Evolutionary conservation across 1,140 invertebrate genomes (phyloP).

Genomic region (Drosophila murphyi): DNA sequence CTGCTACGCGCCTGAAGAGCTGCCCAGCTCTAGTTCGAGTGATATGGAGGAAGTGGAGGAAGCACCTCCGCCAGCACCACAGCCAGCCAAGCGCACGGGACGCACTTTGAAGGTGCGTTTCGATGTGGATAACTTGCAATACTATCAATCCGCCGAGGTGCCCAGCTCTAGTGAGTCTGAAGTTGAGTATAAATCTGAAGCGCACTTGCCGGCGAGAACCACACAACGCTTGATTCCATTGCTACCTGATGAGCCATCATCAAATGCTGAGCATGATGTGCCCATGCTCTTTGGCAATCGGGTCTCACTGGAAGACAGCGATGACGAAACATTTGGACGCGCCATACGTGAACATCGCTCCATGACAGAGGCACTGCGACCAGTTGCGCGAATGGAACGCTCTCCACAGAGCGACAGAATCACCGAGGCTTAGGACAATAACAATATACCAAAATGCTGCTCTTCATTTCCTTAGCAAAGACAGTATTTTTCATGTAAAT

Average conservation of each 20-base stretch:
- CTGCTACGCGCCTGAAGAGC: constrained; percentile 61
- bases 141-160: constrained; percentile 72
- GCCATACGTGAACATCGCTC: constrained; percentile 69
- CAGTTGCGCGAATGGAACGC: constrained; percentile 20
- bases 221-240: constrained; percentile 51
- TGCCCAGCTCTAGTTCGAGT: constrained; percentile 63
- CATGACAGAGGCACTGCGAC: constrained; percentile 65
- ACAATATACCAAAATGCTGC: constrained; percentile 24
- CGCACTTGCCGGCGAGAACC: constrained; percentile 30
- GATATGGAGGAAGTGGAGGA: constrained; percentile 43
- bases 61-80: constrained; percentile 29
- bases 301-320: constrained; percentile 51
- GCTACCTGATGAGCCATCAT: neutral
- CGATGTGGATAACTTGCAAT: constrained; percentile 72
- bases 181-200: constrained; percentile 32
- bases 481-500: constrained; percentile 75
- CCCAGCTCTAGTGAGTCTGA: constrained; percentile 66
- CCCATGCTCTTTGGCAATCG: constrained; percentile 66
- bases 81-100: constrained; percentile 51
- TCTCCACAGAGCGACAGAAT: constrained; percentile 22
- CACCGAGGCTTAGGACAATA: constrained; percentile 54
- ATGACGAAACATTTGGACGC: constrained; percentile 53
- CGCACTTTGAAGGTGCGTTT: constrained; percentile 67
- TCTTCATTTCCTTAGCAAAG: constrained; percentile 64
- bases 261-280: neutral